Base-by-base conservation (phyloP, 2,797 vertebrate genomes). In the Alcedo atthis region DNA sequence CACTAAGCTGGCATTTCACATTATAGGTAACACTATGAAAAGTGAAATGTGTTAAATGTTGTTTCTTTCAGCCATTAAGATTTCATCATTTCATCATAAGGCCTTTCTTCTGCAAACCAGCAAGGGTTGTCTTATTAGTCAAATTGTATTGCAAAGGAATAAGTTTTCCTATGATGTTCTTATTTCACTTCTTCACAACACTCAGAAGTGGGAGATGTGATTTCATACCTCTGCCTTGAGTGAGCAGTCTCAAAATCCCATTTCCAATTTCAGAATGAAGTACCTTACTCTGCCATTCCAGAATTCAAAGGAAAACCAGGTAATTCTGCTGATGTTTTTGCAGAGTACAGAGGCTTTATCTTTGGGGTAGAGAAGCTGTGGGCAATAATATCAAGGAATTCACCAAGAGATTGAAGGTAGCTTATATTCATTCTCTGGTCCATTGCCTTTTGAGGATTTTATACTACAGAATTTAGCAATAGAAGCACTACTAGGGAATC, bases 371-470 rank as follows among this genome's bases (percentile, higher is more conserved):
- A 80, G 93, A 63, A 85, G 9, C 10, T 74, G 26, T 18, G 6
- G 37, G 18, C 57, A 57, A 90, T 18, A 30, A 45, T 71, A 88
- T 33, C 53, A 88, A 61, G 46, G 55, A 84, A 83, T 81, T 64
- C 45, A 85, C 13, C 10, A 45, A n/a, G 48, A 91, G 90, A 84
- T 8, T 69, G 40, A 69, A 84, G 43, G 21, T 43, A 66, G 8
- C 8, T 6, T 5, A 55, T 80, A 64, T 71, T 74, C 42, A 46
- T 89, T 93, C 76, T 80, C 57, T 70, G 43, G 61, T 85, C 32
- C 42, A 70, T n/a, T 49, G n/a, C 30, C 10, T 77, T 93, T 87
- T 90, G 64, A 85, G 76, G 45, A 74, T 55, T 79, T 80, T 76
- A n/a, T 87, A 63, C 35, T 82, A 48, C 73, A 53, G 43, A 81